Base-by-base conservation (phyloP, 2,113 vertebrate genomes). In the Motacilla alba region DNA sequence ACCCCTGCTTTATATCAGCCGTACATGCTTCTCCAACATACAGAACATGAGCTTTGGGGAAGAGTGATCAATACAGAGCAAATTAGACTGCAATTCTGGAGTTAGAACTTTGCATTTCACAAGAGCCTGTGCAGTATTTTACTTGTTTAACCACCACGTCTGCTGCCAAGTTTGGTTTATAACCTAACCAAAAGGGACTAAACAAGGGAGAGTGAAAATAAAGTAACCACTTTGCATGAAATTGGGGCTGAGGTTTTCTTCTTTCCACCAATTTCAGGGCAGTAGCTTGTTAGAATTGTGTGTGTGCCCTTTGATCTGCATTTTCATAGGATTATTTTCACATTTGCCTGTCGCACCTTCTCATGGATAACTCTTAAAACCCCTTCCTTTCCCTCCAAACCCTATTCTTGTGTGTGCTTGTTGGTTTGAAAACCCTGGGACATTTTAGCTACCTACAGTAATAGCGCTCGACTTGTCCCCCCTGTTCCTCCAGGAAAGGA, bases 401-500 rank as follows among this genome's bases (percentile, higher is more conserved):
- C 91, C 96, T 94, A 91, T 95, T 98, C 97, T 97, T 97, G 86
- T 97, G 93, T 97, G 83, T 97, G 98, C 97, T 94, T 98, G 96
- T 98, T 98, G 98, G 97, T 98, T 97, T 98, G 97, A 98, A 89
- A 98, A 98, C 96, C 97, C 96, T 98, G 98, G 97, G 97, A 97
- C 97, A 97, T 96, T 97, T 98, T 98, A 98, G 98, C 97, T 98
- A 97, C 97, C 97, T 96, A 98, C 98, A 98, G 97, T 99, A 99
- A 99, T 99, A 98, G 98, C 98, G 93, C 98, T 99, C 99, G 98
- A 99, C 99, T 99, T 99, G 98, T 99, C 98, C 98, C 98, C 98
- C 98, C 98, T 98, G 98, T 98, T 98, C 98, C 98, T 99, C 99
- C 99, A 99, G 99, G 99, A 99, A 99, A 99, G 99, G 99, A 99